Evolutionary conservation across 2,888 invertebrate species (phyloP).

Genomic region (Phragmatobia fuliginosa): DNA sequence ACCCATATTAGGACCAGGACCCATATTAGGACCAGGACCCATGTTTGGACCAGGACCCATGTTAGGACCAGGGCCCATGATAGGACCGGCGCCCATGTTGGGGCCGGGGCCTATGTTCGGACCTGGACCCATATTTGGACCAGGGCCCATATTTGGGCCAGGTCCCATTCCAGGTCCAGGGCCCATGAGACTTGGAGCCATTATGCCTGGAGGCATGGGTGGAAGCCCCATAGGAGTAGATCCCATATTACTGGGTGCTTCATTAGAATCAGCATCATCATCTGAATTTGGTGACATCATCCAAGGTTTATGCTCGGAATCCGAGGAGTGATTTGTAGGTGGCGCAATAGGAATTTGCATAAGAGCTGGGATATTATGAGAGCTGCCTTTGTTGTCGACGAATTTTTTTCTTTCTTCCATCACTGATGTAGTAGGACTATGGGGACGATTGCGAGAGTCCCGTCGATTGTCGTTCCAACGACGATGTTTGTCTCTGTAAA

Average conservation of each 20-base stretch:
- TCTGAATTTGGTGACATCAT: constrained; percentile 62
- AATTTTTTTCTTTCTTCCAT: constrained; percentile 69
- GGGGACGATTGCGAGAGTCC: constrained; percentile 56
- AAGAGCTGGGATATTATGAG: constrained; percentile 65
- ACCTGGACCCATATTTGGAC: constrained; percentile 49
- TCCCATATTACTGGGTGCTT: constrained; percentile 48
- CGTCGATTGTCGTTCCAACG: constrained; percentile 71
- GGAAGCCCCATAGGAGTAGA: constrained; percentile 46
- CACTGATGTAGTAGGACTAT: constrained; percentile 69
- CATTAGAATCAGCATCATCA: constrained; percentile 34
- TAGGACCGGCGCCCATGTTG: not conserved
- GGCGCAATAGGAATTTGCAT: constrained; percentile 76
- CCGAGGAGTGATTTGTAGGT: constrained; percentile 64
- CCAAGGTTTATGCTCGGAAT: constrained; percentile 67
- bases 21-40: constrained; percentile 45
- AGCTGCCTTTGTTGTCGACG: constrained; percentile 52
- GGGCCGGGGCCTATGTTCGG: constrained; percentile 16
- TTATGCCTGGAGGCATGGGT: constrained; percentile 53
- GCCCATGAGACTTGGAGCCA: constrained; percentile 50
- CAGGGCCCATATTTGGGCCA: constrained; percentile 39
- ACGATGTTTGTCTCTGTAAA: constrained; percentile 68
- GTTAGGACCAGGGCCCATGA: not conserved
- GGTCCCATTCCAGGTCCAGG: constrained; percentile 43
- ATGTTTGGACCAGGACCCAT: constrained; percentile 29
- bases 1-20: constrained; percentile 33